Conservation (phyloP, 2,888 invertebrate species). For the Globia sparganii region DNA sequence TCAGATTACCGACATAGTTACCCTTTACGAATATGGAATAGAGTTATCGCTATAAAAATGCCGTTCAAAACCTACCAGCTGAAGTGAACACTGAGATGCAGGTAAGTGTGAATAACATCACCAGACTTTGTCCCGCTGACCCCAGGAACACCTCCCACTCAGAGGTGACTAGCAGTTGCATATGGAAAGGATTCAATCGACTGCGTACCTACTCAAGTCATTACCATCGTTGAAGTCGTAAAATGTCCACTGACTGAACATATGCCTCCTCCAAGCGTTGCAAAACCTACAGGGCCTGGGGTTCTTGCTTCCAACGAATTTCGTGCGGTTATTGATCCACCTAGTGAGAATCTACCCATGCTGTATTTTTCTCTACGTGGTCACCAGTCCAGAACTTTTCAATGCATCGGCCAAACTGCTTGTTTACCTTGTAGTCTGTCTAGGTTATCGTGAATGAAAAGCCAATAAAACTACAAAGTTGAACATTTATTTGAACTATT, state of each 20-base stretch:
- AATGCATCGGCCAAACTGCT: background rate
- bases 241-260: background rate
- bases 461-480: constrained; percentile 35
- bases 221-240: no score
- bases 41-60: background rate
- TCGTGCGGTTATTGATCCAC: background rate
- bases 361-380: background rate
- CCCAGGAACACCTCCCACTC: background rate
- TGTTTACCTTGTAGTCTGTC: background rate
- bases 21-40: no score
- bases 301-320: background rate
- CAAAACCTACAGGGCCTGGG: background rate
- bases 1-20: no score
- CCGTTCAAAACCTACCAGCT: background rate
- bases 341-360: background rate
- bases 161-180: background rate
- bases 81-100: background rate
- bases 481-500: constrained; percentile 51
- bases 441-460: constrained; percentile 21
- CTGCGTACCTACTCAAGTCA: background rate
- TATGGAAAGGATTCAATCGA: no score
- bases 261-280: background rate
- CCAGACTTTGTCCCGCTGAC: background rate
- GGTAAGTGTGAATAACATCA: background rate
- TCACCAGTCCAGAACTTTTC: background rate